Evolutionary conservation across 2,113 vertebrate species (phyloP), one percentile per base, ranked within the genome.

Genomic region (Cyphomyrus discorhynchus): DNA sequence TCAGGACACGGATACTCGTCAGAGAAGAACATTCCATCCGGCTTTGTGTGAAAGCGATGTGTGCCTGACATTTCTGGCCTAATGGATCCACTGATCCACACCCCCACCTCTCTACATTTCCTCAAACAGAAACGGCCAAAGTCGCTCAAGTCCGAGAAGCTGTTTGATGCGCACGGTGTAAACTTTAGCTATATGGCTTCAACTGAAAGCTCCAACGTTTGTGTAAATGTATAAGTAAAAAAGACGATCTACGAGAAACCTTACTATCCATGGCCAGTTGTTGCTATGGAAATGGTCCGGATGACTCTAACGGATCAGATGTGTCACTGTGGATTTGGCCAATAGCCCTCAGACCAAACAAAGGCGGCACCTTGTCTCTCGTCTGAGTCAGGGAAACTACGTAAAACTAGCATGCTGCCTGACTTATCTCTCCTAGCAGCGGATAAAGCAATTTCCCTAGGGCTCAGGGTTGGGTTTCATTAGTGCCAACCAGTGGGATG

Each of bases 301-400:
- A 46, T 24, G 46, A 83, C 19, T 31, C 11, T 3, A 47, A 47
- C 21, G 46, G 80, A 47, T 39, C 80, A 83, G 80, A 21, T n/a
- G 80, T 83, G 39, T 47, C 80, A 83, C 80, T 24, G 80, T 83
- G 80, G 39, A 83, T 83, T 83, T 46, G 80, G 39, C 80, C 80
- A 47, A 21, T 10, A 19, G 80, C 42, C 80, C 39, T 83, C 39
- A 45, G 39, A 83, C 80, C 42, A 83, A 83, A n/a, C 42, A 83
- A 83, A 47, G 45, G 21, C 7, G 8, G 42, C 39, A 47, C 39
- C 8, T 83, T 83, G 45, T 47, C 80, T 47, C 80, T 83, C 80
- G 3, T 45, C 19, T 24, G 19, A 46, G 42, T 83, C 42, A 83
- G 19, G 39, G 8, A 83, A 83, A 39, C 80, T 11, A 83, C 19